Evolutionary conservation across 2,113 vertebrate genomes (phyloP).

Genomic region (Nanger granti): DNA sequence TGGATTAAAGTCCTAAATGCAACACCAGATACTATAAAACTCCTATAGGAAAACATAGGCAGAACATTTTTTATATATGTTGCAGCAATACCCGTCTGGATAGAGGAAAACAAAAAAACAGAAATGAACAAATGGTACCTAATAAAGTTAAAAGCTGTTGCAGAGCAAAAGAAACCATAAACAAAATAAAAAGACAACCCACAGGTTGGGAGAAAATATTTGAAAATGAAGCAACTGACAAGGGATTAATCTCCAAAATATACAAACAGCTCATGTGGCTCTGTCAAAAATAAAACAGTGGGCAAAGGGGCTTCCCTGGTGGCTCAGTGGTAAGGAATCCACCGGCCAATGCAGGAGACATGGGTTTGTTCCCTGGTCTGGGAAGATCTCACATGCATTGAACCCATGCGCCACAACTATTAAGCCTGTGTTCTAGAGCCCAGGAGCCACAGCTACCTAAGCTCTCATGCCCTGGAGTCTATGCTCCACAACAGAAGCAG

Average conservation of each 20-base stretch:
- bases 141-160: neutral
- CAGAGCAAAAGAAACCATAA: neutral
- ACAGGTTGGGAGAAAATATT: neutral
- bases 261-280: neutral
- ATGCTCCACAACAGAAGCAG: neutral
- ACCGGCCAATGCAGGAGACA: neutral
- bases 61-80: neutral
- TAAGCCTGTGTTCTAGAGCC: neutral
- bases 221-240: neutral
- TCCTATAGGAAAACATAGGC: neutral
- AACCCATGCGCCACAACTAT: neutral
- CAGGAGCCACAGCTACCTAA: neutral
- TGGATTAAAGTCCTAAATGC: neutral
- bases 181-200: neutral
- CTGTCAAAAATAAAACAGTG: neutral
- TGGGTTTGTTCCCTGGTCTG: neutral
- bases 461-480: neutral
- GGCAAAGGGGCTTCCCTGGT: neutral
- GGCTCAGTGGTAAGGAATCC: neutral
- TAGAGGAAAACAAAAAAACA: neutral
- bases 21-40: neutral
- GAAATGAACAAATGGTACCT: neutral
- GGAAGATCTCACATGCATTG: neutral
- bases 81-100: neutral
- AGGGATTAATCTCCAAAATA: neutral